Percentiles rank a stretch among this genome's conserved stretches.
Conservation (phyloP, 1,140 invertebrate genomes). For the Aphaenogaster rudis region DNA sequence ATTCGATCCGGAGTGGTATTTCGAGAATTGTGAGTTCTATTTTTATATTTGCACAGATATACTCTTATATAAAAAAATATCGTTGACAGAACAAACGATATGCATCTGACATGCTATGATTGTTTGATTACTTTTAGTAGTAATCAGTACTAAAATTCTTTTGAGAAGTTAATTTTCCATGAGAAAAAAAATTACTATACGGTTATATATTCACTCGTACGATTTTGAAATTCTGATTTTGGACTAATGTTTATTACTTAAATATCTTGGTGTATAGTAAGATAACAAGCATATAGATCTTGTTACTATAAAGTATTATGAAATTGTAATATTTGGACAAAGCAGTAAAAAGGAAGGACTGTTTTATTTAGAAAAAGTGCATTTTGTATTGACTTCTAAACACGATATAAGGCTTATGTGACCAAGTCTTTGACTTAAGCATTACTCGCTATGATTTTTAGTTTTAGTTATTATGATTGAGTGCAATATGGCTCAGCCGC, state of each 20-base stretch:
- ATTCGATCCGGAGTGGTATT: constrained; percentile 59
- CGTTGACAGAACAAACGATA: neutral
- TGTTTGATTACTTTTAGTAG: neutral
- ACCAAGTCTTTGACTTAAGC: constrained; percentile 48
- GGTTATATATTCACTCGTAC: neutral
- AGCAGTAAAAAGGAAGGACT: neutral
- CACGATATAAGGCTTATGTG: neutral
- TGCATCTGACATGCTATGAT: neutral
- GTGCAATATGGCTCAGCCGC: constrained; percentile 78
- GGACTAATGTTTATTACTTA: constrained; percentile 26
- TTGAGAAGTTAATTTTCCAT: neutral
- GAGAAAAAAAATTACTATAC: constrained; percentile 1
- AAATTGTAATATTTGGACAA: neutral
- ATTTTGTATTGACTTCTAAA: neutral
- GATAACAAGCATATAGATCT: constrained; percentile 20
- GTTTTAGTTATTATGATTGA: constrained; percentile 68
- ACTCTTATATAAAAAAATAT: neutral
- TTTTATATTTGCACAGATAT: neutral
- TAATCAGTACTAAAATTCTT: constrained; percentile 14
- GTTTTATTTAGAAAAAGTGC: neutral
- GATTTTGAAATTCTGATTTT: constrained; percentile 9
- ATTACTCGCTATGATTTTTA: constrained; percentile 64
- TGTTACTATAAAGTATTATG: constrained; percentile 2
- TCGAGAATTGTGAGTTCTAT: constrained; percentile 34
- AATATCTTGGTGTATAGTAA: constrained; percentile 46